phyloP scores from a whole-genome alignment of 64 coral and sea anemone genomes.

The Anthopleura sola region DNA sequence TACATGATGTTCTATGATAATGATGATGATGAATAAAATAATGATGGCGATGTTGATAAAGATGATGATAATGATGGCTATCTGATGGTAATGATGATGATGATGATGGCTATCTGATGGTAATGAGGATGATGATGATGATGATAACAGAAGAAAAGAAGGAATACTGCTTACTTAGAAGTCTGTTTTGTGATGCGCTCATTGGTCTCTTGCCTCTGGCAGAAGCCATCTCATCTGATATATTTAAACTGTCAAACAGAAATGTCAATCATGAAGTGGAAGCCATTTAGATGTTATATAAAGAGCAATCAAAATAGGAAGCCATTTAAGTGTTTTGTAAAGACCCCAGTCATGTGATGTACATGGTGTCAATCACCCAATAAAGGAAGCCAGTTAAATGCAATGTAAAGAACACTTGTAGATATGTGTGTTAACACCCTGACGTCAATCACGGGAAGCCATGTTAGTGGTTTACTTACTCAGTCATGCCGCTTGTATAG shows the following conservation, averaged over 20 bases:
- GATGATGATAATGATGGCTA: background rate
- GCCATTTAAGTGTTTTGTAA: too few relatives aligned
- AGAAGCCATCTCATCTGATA: background rate
- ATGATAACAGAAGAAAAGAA: background rate
- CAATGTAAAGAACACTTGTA: background rate
- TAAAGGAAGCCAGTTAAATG: background rate
- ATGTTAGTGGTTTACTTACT: background rate
- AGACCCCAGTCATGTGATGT: too few relatives aligned
- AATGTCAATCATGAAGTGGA: background rate
- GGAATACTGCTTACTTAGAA: background rate
- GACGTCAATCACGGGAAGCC: background rate
- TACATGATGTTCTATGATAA: background rate
- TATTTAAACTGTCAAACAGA: background rate
- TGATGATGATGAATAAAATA: background rate
- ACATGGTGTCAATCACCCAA: background rate
- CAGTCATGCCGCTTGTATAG: background rate
- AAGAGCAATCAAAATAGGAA: too few relatives aligned
- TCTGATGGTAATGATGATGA: background rate
- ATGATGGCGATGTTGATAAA: background rate
- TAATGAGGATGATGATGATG: background rate
- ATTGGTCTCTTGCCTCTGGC: conserved; percentile 6
- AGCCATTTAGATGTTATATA: background rate
- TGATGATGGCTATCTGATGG: background rate
- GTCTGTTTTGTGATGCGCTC: conserved; percentile 1
- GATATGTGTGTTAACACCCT: too few relatives aligned